Base-by-base conservation (phyloP, 2,888 invertebrate genomes). In the Agrotis segetum region DNA sequence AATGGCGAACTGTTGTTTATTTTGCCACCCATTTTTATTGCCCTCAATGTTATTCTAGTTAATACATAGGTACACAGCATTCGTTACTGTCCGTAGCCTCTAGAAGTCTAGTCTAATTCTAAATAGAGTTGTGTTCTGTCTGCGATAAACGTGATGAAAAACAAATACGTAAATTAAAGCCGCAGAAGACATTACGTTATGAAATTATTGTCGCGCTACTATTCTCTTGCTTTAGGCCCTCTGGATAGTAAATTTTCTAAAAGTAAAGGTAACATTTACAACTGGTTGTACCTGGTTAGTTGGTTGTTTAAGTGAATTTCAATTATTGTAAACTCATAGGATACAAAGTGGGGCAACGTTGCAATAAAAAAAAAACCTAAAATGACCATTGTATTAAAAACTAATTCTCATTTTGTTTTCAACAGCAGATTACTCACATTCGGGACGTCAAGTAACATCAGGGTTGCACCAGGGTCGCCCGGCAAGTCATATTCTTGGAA, bases 401-500 rank as follows among this genome's bases (percentile, higher is more conserved):
- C 40, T 40, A 11, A 11, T 11, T 11, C 40, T 17, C 1, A 0
- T 16, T 49, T 62, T 47, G n/a, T 58, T 67, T 67, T 67, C 44
- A 72, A 29, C 87, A 92, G 89, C 89, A 94, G 95, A 80, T 93
- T 95, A 0, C 81, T 95, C n/a, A 90, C 92, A 19, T 96, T 94
- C 76, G 95, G 96, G 1, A 95, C 96, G 0, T 96, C 96, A 24
- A 97, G 96, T 81, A 96, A 97, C 87, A 96, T 97, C 70, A 94
- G 97, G 84, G 97, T 98, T 13, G 98, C 97, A 0, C 97, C 98
- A 0, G 97, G 98, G 1, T 97, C 97, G 7, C 97, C 98, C 0
- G 98, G 98, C 21, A 98, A 98, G 83, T 98, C 98, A 0, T 98
- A 98, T 91, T 98, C 98, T 0, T 99, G 99, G 99, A 98, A 98